Evolutionary conservation across 2,888 invertebrate species (phyloP).

Genomic region (Heliconius ismenius): DNA sequence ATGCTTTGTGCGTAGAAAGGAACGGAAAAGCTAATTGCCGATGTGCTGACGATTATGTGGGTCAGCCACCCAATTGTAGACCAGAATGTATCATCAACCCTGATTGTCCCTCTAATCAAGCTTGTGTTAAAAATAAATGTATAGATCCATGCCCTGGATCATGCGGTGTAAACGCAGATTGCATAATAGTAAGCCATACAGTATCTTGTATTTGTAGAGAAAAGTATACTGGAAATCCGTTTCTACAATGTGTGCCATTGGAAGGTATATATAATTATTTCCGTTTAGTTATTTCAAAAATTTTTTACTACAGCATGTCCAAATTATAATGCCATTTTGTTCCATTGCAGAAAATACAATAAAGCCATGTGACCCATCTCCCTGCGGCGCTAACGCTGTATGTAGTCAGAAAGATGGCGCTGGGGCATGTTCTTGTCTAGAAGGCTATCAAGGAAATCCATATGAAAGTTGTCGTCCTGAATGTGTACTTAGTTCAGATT

Average conservation of each 20-base stretch:
- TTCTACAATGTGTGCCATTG: slow-evolving; percentile 87
- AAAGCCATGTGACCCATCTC: slow-evolving; percentile 92
- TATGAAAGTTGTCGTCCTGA: slow-evolving; percentile 93
- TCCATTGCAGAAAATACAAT: slow-evolving; percentile 77
- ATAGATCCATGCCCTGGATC: slow-evolving; percentile 91
- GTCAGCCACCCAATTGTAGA: slow-evolving; percentile 90
- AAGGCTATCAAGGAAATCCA: slow-evolving; percentile 92
- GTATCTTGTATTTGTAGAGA: slow-evolving; percentile 90
- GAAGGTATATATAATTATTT: slow-evolving; percentile 62
- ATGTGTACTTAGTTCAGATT: slow-evolving; percentile 93
- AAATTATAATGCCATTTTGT: neutral
- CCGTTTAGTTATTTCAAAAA: neutral
- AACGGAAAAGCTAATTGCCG: slow-evolving; percentile 87
- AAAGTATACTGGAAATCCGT: slow-evolving; percentile 91
- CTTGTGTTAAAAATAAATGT: slow-evolving; percentile 91
- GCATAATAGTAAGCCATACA: slow-evolving; percentile 89
- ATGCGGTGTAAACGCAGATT: slow-evolving; percentile 90
- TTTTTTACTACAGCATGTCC: neutral
- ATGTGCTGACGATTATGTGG: slow-evolving; percentile 89
- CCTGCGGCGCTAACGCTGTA: slow-evolving; percentile 92
- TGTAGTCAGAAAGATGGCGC: slow-evolving; percentile 89
- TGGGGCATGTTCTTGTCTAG: slow-evolving; percentile 90
- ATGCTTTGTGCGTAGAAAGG: slow-evolving; percentile 86
- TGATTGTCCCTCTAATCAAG: slow-evolving; percentile 88
- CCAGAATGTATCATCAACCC: slow-evolving; percentile 92